These are phyloP conservation scores for Gnatocerus cornutus DNA, from an alignment of 2,888 invertebrate species.

Conservation along the genomic window DNA sequence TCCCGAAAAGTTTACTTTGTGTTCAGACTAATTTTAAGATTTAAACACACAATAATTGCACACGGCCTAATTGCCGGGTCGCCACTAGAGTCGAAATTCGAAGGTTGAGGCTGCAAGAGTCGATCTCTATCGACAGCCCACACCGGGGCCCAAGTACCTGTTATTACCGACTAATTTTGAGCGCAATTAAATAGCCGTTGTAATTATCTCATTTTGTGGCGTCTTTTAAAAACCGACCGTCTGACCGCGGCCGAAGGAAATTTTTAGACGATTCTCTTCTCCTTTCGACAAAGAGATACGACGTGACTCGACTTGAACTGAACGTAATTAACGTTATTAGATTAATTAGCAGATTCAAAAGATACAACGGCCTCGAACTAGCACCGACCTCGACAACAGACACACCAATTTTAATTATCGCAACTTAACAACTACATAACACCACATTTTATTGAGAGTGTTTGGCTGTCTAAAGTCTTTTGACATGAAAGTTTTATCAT, in stretches of 20 bases:
- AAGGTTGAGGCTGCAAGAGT: slow-evolving; percentile 55
- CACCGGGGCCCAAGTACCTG: slow-evolving; percentile 65
- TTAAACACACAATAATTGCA: slow-evolving; percentile 68
- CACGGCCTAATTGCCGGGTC: slow-evolving; percentile 64
- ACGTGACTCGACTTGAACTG: slow-evolving; percentile 52
- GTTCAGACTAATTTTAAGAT: slow-evolving; percentile 65
- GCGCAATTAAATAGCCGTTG: slow-evolving; percentile 69
- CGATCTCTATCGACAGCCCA: slow-evolving; percentile 56
- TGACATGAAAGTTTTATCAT: too few relatives aligned
- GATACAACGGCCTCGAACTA: slow-evolving; percentile 29
- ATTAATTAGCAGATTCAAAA: slow-evolving; percentile 49
- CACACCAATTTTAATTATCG: neutral
- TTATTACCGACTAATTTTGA: slow-evolving; percentile 70
- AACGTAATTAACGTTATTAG: slow-evolving; percentile 53
- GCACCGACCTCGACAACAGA: slow-evolving; percentile 3
- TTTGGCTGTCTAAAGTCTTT: too few relatives aligned
- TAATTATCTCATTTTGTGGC: slow-evolving; percentile 71
- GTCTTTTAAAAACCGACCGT: slow-evolving; percentile 64
- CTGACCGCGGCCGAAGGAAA: slow-evolving; percentile 57
- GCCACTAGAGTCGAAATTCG: slow-evolving; percentile 55
- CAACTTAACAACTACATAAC: too few relatives aligned
- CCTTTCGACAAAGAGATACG: slow-evolving; percentile 27
- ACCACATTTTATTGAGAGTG: too few relatives aligned
- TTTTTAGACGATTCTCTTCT: slow-evolving; percentile 40
- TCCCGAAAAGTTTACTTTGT: slow-evolving; percentile 64